These are phyloP conservation scores for Acleris laterana DNA, from an alignment of 2,888 invertebrate genomes.

Conservation along the genomic window DNA sequence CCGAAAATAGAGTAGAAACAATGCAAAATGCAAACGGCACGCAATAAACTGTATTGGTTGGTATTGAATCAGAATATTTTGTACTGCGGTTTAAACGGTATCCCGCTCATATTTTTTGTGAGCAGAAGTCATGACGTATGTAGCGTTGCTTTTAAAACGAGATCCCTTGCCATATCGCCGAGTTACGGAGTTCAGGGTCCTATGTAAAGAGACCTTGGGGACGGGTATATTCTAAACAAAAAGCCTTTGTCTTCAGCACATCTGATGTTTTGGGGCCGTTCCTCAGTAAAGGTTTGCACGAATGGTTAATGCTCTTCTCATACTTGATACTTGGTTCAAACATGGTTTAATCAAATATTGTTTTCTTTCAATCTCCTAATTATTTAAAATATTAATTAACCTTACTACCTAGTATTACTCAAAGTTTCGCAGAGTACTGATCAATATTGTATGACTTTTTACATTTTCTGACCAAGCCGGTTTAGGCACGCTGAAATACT, in stretches of 20 bases:
- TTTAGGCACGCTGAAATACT: no score
- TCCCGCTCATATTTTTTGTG: constrained; percentile 6
- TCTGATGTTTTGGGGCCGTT: constrained; percentile 27
- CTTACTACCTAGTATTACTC: no score
- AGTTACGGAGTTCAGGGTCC: constrained; percentile 33
- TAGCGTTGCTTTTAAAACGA: constrained; percentile 22
- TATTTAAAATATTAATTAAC: no score
- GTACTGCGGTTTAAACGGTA: constrained; percentile 21
- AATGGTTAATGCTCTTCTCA: constrained; percentile 22
- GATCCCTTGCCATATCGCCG: constrained; percentile 15
- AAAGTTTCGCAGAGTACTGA: no score
- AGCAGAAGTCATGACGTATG: constrained; percentile 16
- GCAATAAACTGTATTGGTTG: constrained; percentile 36
- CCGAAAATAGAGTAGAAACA: constrained; percentile 52
- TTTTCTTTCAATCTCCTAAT: no score
- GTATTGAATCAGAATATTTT: constrained; percentile 40
- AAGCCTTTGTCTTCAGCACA: constrained; percentile 30
- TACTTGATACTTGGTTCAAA: neutral
- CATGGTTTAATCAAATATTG: no score
- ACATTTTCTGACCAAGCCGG: no score
- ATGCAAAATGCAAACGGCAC: constrained; percentile 45
- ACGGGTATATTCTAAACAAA: constrained; percentile 28
- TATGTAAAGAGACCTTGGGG: constrained; percentile 34
- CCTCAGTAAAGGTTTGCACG: constrained; percentile 22
- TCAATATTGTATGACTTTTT: no score